phyloP scores from a whole-genome alignment of 2,888 invertebrate genomes.

The Morpho deidamia region DNA sequence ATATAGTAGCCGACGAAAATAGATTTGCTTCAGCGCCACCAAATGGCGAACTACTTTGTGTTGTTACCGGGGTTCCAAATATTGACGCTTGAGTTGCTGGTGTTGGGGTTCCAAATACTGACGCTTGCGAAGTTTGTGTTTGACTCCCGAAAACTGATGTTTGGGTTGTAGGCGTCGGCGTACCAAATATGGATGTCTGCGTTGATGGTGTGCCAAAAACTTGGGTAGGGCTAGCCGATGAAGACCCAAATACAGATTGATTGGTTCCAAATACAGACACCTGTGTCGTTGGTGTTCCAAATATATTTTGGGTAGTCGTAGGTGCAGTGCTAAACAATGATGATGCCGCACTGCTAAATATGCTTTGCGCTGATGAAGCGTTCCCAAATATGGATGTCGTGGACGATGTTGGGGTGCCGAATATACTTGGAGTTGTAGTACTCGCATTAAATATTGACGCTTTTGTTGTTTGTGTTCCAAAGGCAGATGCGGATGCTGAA shows the following conservation, averaged over 20 bases:
- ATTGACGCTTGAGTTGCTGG: conserved; percentile 36
- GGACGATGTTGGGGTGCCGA: conserved; percentile 23
- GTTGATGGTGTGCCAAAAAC: conserved; percentile 30
- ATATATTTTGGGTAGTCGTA: conserved; percentile 28
- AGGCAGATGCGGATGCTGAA: conserved; percentile 22
- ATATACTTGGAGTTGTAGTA: conserved; percentile 32
- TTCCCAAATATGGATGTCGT: conserved; percentile 33
- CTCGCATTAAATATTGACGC: conserved; percentile 23
- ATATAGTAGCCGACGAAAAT: conserved; percentile 67
- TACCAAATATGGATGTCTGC: conserved; percentile 30
- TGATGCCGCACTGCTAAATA: conserved; percentile 32
- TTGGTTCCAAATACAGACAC: conserved; percentile 34
- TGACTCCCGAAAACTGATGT: conserved; percentile 35
- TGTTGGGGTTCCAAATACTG: conserved; percentile 34
- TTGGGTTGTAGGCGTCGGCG: conserved; percentile 32
- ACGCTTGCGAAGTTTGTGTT: conserved; percentile 32
- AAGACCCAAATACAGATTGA: conserved; percentile 32
- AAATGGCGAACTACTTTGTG: conserved; percentile 50
- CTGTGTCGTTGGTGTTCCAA: conserved; percentile 28
- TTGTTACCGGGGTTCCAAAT: conserved; percentile 34
- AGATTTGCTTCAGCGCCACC: conserved; percentile 50
- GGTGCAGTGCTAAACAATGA: conserved; percentile 36
- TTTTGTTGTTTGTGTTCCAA: conserved; percentile 16
- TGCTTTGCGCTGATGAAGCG: conserved; percentile 27
- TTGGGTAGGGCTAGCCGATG: conserved; percentile 31